Conservation (phyloP, 2,113 vertebrate genomes). For the Semicossyphus pulcher region DNA sequence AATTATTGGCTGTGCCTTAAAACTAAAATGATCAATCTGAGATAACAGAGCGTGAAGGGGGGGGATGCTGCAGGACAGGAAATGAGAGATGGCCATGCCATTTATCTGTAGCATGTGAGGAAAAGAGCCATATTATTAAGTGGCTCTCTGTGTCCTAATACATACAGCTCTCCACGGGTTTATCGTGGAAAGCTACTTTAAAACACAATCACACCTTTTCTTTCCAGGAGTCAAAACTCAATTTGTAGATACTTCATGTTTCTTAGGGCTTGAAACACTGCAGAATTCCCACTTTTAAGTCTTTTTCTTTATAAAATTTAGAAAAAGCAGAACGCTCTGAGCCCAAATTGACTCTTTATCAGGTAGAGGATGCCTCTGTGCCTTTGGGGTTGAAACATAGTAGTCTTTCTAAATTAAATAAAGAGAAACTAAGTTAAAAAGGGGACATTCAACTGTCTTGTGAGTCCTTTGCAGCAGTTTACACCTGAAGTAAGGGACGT, state of each 20-base stretch:
- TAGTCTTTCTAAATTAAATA: background rate
- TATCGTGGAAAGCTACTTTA: background rate
- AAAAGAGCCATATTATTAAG: background rate
- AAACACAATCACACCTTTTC: background rate
- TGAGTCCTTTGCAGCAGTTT: background rate
- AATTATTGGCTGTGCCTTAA: slow-evolving; percentile 59
- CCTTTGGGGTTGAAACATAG: background rate
- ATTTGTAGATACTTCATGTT: background rate
- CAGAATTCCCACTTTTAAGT: background rate
- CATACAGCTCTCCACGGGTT: background rate
- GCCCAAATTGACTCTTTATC: background rate
- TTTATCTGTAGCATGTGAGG: slow-evolving; percentile 40
- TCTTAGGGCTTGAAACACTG: background rate
- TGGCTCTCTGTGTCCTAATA: background rate
- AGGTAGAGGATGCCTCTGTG: background rate
- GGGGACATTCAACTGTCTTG: background rate
- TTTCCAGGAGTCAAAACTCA: background rate
- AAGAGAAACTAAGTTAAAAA: background rate
- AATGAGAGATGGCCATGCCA: slow-evolving; percentile 55
- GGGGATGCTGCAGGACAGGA: slow-evolving; percentile 42
- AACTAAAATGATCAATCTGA: slow-evolving; percentile 54
- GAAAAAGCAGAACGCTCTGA: background rate
- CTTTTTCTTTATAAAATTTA: background rate
- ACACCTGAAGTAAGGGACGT: background rate
- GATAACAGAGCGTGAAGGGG: slow-evolving; percentile 4